Conservation (phyloP, 2,888 invertebrate species). For the Archips xylosteana region DNA sequence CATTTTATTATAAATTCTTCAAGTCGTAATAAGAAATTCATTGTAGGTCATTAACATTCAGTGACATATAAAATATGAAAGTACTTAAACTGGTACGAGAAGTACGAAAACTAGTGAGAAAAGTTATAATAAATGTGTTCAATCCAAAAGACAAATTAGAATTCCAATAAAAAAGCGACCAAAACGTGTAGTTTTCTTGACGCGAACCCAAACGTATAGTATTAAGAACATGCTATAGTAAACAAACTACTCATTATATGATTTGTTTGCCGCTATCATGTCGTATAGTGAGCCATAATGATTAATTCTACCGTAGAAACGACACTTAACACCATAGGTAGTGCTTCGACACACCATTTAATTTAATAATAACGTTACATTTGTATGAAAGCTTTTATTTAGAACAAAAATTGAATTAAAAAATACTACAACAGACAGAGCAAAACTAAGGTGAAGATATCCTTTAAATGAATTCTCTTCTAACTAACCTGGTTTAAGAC, state of each 20-base stretch:
- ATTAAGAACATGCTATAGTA: constrained; percentile 38
- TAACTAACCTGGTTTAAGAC: too few relatives aligned
- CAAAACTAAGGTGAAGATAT: too few relatives aligned
- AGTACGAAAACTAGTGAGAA: background rate
- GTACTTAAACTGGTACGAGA: too few relatives aligned
- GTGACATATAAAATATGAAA: too few relatives aligned
- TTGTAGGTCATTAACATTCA: background rate
- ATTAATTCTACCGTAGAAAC: background rate
- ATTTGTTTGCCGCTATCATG: constrained; percentile 30
- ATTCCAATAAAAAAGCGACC: constrained; percentile 12
- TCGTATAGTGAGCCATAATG: constrained; percentile 22
- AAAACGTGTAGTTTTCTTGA: constrained; percentile 16
- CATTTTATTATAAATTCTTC: background rate
- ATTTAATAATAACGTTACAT: too few relatives aligned
- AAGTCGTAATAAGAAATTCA: background rate
- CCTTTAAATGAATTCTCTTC: too few relatives aligned
- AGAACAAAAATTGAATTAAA: too few relatives aligned
- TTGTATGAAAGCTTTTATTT: too few relatives aligned
- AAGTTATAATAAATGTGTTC: background rate
- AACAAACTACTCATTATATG: constrained; percentile 28
- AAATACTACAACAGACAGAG: too few relatives aligned
- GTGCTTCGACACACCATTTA: too few relatives aligned
- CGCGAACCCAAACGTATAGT: constrained; percentile 37
- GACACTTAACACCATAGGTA: background rate
- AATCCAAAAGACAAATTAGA: background rate